phyloP scores from a whole-genome alignment of 2,888 invertebrate species.

The Autographa gamma region DNA sequence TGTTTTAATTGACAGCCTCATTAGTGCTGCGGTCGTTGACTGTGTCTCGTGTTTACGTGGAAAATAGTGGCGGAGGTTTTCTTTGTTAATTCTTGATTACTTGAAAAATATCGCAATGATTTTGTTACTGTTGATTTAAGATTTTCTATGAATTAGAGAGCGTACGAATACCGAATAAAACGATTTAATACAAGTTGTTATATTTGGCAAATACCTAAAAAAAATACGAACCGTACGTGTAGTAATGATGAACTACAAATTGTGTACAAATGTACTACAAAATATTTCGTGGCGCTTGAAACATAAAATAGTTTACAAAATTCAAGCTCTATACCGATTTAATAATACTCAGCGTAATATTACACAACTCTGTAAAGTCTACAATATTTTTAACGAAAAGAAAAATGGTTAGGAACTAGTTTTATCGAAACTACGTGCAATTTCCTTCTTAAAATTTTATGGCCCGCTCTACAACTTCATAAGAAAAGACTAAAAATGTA shows the following conservation, averaged over 20 bases:
- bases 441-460: constrained; percentile 12
- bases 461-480: constrained; percentile 12
- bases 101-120: too few relatives aligned
- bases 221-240: too few relatives aligned
- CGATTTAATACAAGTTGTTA: too few relatives aligned
- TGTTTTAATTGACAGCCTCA: constrained; percentile 4
- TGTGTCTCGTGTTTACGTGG: not conserved
- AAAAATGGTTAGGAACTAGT: constrained; percentile 3
- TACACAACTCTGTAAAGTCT: not conserved
- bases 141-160: too few relatives aligned
- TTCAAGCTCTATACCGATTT: not conserved
- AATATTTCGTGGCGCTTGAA: not conserved
- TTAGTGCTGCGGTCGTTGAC: constrained; percentile 2
- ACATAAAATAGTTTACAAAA: not conserved
- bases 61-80: not conserved
- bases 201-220: too few relatives aligned
- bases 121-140: too few relatives aligned
- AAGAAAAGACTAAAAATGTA: constrained; percentile 1
- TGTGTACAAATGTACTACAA: too few relatives aligned
- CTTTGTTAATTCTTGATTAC: too few relatives aligned
- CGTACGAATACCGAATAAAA: too few relatives aligned
- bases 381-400: constrained; percentile 5
- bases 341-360: not conserved
- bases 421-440: not conserved
- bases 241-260: too few relatives aligned